A percentile compares a stretch with the other conserved stretches of the same genome.
phyloP scores from a whole-genome alignment of 1,140 invertebrate species.

The Musca vetustissima region DNA sequence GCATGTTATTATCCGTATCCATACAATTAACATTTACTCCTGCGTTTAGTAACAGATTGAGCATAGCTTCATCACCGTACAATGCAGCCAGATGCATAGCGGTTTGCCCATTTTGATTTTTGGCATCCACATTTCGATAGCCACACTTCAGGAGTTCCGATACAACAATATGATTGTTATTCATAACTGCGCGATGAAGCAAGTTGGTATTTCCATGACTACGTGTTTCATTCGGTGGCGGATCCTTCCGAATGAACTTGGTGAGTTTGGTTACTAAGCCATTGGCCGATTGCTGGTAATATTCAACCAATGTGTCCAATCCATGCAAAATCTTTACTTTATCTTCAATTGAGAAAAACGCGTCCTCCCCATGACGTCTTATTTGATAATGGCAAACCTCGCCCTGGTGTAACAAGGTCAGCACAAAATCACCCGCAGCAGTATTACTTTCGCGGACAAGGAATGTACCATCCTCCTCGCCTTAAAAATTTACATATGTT shows the following conservation, averaged over 20 bases:
- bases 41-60: conserved; percentile 66
- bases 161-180: conserved; percentile 76
- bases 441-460: conserved; percentile 87
- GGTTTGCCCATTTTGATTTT: conserved; percentile 86
- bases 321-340: conserved; percentile 79
- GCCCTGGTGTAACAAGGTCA: conserved; percentile 75
- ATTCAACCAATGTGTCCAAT: conserved; percentile 81
- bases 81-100: conserved; percentile 85
- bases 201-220: conserved; percentile 83
- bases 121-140: conserved; percentile 81
- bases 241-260: conserved; percentile 56
- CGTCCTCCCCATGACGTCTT: conserved; percentile 80
- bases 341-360: conserved; percentile 86
- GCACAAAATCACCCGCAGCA: conserved; percentile 84
- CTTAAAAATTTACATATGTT: too few relatives aligned
- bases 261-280: conserved; percentile 64
- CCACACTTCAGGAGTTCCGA: conserved; percentile 75
- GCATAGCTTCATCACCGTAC: conserved; percentile 69
- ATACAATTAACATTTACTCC: conserved; percentile 79
- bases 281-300: conserved; percentile 73
- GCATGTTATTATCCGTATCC: conserved; percentile 81
- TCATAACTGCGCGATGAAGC: conserved; percentile 71
- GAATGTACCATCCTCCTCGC: conserved; percentile 72
- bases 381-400: conserved; percentile 86
- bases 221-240: conserved; percentile 78